Evolutionary conservation across 2,113 vertebrate species (phyloP).

Genomic region (Charadrius vociferus): DNA sequence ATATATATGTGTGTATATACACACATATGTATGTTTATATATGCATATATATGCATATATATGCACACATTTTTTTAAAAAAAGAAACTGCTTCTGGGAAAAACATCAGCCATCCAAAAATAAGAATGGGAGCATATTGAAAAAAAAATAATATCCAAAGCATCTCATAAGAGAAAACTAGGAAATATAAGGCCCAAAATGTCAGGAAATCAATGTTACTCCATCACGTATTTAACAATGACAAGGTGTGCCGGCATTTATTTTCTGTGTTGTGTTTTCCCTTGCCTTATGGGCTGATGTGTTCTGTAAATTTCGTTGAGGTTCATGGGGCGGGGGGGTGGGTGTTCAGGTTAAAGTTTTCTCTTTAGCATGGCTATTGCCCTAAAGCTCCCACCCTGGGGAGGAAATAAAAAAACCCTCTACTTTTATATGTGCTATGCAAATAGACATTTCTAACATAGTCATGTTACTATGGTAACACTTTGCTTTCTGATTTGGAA

Average conservation of each 20-base stretch:
- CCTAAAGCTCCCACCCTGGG: conserved; percentile 34
- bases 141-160: conserved; percentile 50
- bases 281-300: conserved; percentile 73
- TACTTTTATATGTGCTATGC: conserved; percentile 84
- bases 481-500: conserved; percentile 84
- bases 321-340: not conserved
- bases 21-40: not conserved
- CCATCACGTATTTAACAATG: conserved; percentile 24
- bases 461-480: conserved; percentile 87
- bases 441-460: conserved; percentile 83
- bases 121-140: conserved; percentile 67
- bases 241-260: conserved; percentile 58
- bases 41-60: not conserved
- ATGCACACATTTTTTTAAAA: not conserved
- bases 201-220: conserved; percentile 49
- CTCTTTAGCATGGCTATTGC: conserved; percentile 53
- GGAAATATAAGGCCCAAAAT: conserved; percentile 58
- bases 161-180: conserved; percentile 64
- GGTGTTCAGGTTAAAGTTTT: conserved; percentile 42
- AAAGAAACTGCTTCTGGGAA: conserved; percentile 64
- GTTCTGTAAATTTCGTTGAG: conserved; percentile 69
- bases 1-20: not conserved
- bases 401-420: conserved; percentile 56
- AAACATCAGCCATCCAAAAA: conserved; percentile 75
- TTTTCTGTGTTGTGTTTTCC: conserved; percentile 67